Evolutionary conservation across 2,888 invertebrate species (phyloP).

Genomic region (Apodemia duryi): DNA sequence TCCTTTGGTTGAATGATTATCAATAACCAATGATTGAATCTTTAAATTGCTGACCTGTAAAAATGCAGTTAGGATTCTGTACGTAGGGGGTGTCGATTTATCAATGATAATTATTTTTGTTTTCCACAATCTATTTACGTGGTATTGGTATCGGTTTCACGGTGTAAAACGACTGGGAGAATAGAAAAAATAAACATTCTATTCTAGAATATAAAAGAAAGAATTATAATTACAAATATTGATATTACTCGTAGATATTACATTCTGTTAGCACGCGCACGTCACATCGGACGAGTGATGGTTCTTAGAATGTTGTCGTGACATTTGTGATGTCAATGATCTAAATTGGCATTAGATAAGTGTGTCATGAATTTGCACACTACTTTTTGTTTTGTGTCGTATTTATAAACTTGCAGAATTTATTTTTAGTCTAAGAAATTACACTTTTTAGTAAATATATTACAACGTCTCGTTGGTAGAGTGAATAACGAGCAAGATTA

Average conservation of each 20-base stretch:
- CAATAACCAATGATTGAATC: no score
- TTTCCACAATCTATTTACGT: no score
- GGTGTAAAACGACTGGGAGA: background rate
- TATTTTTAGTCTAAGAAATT: background rate
- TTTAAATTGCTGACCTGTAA: no score
- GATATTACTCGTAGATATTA: background rate
- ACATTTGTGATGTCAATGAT: slow-evolving; percentile 34
- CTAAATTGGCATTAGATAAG: slow-evolving; percentile 27
- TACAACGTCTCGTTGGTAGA: no score
- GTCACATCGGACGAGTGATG: slow-evolving; percentile 16
- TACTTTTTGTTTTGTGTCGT: slow-evolving; percentile 17
- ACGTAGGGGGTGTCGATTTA: no score
- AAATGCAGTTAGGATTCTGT: no score
- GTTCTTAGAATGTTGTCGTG: slow-evolving; percentile 29
- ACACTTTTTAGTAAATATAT: no score
- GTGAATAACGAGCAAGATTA: no score
- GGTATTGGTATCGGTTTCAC: no score
- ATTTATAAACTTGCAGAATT: slow-evolving; percentile 11
- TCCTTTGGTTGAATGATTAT: no score
- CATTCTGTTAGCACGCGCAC: background rate
- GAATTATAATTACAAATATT: background rate
- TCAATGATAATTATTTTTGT: no score
- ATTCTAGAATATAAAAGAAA: background rate
- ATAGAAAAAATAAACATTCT: background rate
- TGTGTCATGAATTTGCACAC: slow-evolving; percentile 29